Evolutionary conservation across 2,113 vertebrate species (phyloP).

Genomic region (Dasyurus viverrinus): DNA sequence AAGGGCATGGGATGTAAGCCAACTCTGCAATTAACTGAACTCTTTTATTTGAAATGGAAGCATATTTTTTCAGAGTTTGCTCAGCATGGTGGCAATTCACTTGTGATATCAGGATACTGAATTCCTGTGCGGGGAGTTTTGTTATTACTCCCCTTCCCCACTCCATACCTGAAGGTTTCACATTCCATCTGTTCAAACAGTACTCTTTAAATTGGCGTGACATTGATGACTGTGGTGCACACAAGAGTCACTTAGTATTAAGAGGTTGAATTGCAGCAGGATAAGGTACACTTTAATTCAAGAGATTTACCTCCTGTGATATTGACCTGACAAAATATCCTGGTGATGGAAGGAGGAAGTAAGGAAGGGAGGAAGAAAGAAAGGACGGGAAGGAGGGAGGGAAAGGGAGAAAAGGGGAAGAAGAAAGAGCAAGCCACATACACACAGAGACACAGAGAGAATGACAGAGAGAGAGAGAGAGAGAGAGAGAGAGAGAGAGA

Average conservation of each 20-base stretch:
- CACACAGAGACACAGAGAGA: too few relatives aligned
- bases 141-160: not conserved
- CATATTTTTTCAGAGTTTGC: slow-evolving; percentile 31
- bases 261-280: not conserved
- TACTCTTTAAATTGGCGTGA: not conserved
- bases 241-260: not conserved
- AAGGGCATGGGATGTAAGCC: slow-evolving; percentile 18
- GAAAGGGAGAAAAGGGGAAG: too few relatives aligned
- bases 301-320: not conserved
- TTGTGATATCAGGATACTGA: slow-evolving; percentile 11
- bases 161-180: not conserved
- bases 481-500: too few relatives aligned
- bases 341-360: not conserved
- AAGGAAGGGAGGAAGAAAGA: too few relatives aligned
- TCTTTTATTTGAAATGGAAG: slow-evolving; percentile 61
- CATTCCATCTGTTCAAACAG: not conserved
- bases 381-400: too few relatives aligned
- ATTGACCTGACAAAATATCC: not conserved
- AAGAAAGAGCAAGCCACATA: too few relatives aligned
- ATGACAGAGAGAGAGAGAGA: too few relatives aligned
- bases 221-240: not conserved
- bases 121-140: slow-evolving; percentile 10
- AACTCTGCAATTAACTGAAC: slow-evolving; percentile 52
- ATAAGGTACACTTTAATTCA: not conserved
- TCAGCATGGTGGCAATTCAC: slow-evolving; percentile 1